phyloP scores from a whole-genome alignment of 1,140 invertebrate species.

The Brachionus calyciflorus region DNA sequence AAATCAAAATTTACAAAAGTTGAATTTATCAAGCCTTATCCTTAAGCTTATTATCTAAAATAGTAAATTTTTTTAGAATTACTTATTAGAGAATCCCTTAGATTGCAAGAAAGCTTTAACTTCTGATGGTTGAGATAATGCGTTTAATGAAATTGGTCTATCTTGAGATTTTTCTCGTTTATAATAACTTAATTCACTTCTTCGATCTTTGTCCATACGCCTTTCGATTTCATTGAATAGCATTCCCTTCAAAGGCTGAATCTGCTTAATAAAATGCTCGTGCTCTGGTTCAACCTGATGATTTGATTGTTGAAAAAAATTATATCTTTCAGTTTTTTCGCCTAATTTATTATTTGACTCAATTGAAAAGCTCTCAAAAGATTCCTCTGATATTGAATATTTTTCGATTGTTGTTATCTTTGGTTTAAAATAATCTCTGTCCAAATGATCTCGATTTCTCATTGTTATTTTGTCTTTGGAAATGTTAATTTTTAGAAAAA shows the following conservation, averaged over 20 bases:
- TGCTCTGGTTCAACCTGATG: background rate
- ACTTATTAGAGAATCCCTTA: conserved; percentile 71
- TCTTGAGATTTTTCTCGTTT: background rate
- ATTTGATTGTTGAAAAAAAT: background rate
- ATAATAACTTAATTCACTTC: background rate
- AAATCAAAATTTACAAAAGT: no score
- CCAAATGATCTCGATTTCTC: no score
- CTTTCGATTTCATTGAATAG: background rate
- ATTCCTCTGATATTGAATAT: no score
- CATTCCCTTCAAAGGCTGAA: background rate
- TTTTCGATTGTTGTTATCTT: no score
- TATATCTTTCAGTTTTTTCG: no score
- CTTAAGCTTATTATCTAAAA: no score
- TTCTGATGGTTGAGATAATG: conserved; percentile 61
- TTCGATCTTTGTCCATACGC: background rate
- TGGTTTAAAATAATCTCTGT: no score
- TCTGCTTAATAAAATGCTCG: background rate
- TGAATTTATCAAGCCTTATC: no score
- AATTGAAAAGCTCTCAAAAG: no score
- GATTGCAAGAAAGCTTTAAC: conserved; percentile 72
- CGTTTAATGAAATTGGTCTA: background rate
- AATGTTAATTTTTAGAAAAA: no score
- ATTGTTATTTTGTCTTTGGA: no score
- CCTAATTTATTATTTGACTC: no score
- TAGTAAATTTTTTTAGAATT: conserved; percentile 47